Conservation (phyloP, 2,113 vertebrate genomes). For the Tricholaema leucomelas region DNA sequence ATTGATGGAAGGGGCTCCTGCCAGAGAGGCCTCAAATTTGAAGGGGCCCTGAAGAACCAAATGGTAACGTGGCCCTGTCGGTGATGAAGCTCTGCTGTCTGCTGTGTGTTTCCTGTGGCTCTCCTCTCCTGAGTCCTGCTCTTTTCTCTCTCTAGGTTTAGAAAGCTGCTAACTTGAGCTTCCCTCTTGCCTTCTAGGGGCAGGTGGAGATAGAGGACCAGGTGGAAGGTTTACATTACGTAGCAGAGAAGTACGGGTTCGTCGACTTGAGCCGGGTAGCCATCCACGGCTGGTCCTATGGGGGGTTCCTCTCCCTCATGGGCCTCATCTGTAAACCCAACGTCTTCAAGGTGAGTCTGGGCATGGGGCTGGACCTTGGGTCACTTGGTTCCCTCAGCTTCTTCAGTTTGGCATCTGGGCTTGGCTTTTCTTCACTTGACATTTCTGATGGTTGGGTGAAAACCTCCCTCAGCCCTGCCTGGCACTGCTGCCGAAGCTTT, state of each 20-base stretch:
- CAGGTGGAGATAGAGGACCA: conserved; percentile 98
- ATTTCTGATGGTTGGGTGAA: not conserved
- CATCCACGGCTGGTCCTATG: conserved; percentile 97
- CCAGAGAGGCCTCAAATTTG: conserved; percentile 92
- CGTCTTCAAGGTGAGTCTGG: conserved; percentile 88
- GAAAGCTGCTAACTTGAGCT: not conserved
- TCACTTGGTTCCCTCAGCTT: too few relatives aligned
- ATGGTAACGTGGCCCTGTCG: conserved; percentile 80
- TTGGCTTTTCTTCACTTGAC: not conserved
- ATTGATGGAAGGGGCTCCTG: conserved; percentile 95
- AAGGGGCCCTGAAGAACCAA: conserved; percentile 95
- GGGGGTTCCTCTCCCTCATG: conserved; percentile 97
- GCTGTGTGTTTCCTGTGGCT: not conserved
- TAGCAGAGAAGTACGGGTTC: conserved; percentile 94
- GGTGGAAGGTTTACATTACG: conserved; percentile 94
- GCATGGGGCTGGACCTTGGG: fast-evolving
- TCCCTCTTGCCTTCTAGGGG: conserved; percentile 74
- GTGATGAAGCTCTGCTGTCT: not conserved
- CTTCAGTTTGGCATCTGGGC: not conserved
- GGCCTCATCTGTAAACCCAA: conserved; percentile 93
- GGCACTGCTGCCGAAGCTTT: not conserved
- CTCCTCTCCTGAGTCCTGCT: not conserved
- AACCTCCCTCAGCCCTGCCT: not conserved
- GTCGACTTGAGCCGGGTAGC: conserved; percentile 92
- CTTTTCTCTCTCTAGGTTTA: too few relatives aligned